phyloP scores from a whole-genome alignment of 2,797 vertebrate genomes.

The Clarias fuscus region DNA sequence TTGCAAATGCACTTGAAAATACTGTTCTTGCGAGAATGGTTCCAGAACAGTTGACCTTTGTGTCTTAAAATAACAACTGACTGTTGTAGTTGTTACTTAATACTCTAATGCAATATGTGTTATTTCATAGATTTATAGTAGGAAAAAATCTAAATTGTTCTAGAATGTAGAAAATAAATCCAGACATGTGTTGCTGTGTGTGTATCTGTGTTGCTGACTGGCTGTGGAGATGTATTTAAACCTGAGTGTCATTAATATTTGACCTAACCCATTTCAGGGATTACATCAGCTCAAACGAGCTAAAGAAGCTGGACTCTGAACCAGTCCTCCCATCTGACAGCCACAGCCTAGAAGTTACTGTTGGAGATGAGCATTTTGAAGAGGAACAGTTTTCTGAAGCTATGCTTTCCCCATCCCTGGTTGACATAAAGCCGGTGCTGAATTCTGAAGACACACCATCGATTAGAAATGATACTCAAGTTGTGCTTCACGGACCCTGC shows the following conservation, averaged over 20 bases:
- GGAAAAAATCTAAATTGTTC: too few relatives aligned
- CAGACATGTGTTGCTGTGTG: too few relatives aligned
- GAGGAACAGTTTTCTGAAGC: constrained; percentile 31
- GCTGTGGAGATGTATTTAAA: background rate
- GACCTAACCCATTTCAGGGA: constrained; percentile 33
- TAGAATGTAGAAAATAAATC: too few relatives aligned
- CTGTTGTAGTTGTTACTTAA: too few relatives aligned
- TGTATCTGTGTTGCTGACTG: background rate
- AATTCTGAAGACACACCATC: constrained; percentile 5
- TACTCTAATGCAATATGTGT: too few relatives aligned
- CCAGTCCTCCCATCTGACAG: constrained; percentile 16
- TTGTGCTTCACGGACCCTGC: constrained; percentile 19
- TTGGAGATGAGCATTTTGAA: constrained; percentile 42
- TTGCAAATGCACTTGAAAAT: too few relatives aligned
- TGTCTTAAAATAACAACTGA: too few relatives aligned
- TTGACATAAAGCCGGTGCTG: constrained; percentile 37
- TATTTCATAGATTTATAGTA: too few relatives aligned
- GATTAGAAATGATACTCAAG: constrained; percentile 23
- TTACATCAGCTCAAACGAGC: constrained; percentile 20
- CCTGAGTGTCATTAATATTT: constrained; percentile 16
- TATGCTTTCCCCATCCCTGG: constrained; percentile 25
- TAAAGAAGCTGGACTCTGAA: constrained; percentile 31
- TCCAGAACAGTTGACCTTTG: too few relatives aligned
- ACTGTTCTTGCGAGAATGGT: too few relatives aligned
- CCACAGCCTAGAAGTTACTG: constrained; percentile 26